Conservation (phyloP, 2,797 vertebrate genomes). For the Liparis tanakae region DNA sequence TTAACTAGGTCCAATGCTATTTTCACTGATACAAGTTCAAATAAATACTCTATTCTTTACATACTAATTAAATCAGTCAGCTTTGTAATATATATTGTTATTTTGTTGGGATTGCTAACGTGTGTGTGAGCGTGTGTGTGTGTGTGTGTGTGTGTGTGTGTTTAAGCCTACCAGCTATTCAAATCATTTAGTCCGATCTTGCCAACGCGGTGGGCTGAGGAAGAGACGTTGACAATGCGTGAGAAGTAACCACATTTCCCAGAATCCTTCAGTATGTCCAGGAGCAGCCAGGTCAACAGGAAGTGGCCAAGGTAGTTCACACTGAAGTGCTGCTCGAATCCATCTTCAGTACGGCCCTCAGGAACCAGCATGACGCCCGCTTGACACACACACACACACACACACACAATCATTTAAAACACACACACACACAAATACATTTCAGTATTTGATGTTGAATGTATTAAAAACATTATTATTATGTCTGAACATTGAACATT, state of each 20-base stretch:
- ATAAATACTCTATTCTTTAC: not conserved
- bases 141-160: not conserved
- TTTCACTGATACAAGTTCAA: not conserved
- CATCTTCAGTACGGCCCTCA: conserved; percentile 84
- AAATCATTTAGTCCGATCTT: conserved; percentile 84
- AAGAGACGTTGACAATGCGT: conserved; percentile 88
- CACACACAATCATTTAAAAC: not conserved
- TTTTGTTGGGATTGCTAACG: not conserved
- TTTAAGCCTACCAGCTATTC: conserved; percentile 82
- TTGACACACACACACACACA: conserved; percentile 56
- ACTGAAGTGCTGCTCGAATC: conserved; percentile 90
- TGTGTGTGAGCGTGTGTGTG: not conserved
- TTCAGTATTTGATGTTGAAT: not conserved
- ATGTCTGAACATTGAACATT: not conserved
- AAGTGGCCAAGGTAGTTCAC: conserved; percentile 94
- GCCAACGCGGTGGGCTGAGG: conserved; percentile 87
- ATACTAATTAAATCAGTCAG: not conserved
- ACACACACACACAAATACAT: not conserved
- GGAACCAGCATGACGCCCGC: conserved; percentile 92
- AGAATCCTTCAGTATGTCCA: conserved; percentile 85
- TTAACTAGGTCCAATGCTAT: not conserved
- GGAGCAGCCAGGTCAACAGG: conserved; percentile 89
- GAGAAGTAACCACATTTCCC: conserved; percentile 78
- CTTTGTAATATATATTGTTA: not conserved
- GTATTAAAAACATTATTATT: not conserved